phyloP scores from a whole-genome alignment of 2,113 vertebrate genomes.

The Austrofundulus limnaeus region DNA sequence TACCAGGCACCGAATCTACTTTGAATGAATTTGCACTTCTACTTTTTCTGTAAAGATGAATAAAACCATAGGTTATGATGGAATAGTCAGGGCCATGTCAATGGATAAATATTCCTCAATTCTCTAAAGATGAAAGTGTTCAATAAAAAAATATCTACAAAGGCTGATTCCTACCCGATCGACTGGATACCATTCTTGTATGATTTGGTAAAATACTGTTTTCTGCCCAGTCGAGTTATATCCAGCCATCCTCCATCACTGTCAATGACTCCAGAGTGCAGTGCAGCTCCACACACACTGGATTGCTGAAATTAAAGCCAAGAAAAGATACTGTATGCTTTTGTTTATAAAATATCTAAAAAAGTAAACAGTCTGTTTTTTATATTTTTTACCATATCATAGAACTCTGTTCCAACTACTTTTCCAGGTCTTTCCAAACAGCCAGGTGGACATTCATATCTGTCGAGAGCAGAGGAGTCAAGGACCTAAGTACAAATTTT shows the following conservation, averaged over 20 bases:
- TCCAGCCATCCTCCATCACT: constrained; percentile 97
- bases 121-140: not conserved
- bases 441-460: constrained; percentile 96
- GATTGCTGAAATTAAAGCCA: constrained; percentile 85
- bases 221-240: constrained; percentile 91
- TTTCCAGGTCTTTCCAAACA: constrained; percentile 88
- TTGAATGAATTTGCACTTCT: constrained; percentile 95
- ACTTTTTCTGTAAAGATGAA: constrained; percentile 84
- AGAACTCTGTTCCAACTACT: constrained; percentile 92
- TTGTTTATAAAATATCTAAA: not conserved
- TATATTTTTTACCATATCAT: constrained; percentile 93
- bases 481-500: too few relatives aligned
- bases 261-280: constrained; percentile 94
- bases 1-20: constrained; percentile 91
- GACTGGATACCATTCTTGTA: constrained; percentile 92
- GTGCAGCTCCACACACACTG: constrained; percentile 90
- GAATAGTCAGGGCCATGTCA: not conserved
- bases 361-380: not conserved
- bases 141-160: not conserved
- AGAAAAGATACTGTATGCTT: not conserved
- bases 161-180: constrained; percentile 77
- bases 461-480: constrained; percentile 52
- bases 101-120: not conserved
- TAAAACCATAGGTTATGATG: not conserved
- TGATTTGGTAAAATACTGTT: constrained; percentile 90